Percentiles rank a stretch among this genome's conserved stretches.
Conservation (phyloP, 2,797 vertebrate species). For the Myotis vivesi region DNA sequence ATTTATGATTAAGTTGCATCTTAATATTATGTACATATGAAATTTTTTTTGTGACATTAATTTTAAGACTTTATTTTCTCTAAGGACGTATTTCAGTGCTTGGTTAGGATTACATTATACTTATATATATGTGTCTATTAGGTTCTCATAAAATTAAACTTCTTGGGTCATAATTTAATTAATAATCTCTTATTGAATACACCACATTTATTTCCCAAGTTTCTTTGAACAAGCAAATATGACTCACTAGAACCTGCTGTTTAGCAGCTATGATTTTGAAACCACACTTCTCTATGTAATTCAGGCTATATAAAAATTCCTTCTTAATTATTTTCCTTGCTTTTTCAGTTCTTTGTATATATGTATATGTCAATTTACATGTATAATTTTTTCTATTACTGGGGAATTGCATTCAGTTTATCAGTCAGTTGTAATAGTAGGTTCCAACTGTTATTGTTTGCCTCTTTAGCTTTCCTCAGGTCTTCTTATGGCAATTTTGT, state of each 20-base stretch:
- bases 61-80: constrained; percentile 32
- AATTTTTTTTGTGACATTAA: constrained; percentile 39
- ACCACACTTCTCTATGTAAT: constrained; percentile 72
- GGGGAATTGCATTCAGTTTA: neutral
- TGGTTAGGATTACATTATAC: neutral
- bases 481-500: constrained; percentile 19
- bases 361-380: constrained; percentile 42
- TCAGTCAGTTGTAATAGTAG: neutral
- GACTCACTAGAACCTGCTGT: neutral
- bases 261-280: constrained; percentile 59
- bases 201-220: neutral
- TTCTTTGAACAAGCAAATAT: neutral
- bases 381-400: constrained; percentile 23
- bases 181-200: constrained; percentile 35
- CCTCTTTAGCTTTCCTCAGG: neutral
- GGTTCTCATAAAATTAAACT: constrained; percentile 27
- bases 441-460: neutral
- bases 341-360: constrained; percentile 28
- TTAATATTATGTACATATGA: neutral
- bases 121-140: neutral
- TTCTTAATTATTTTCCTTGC: constrained; percentile 24
- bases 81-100: constrained; percentile 55
- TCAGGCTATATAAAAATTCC: constrained; percentile 47
- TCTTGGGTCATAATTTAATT: neutral
- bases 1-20: constrained; percentile 16